Conservation (phyloP, 2,797 vertebrate species). For the Dipus sagitta region DNA sequence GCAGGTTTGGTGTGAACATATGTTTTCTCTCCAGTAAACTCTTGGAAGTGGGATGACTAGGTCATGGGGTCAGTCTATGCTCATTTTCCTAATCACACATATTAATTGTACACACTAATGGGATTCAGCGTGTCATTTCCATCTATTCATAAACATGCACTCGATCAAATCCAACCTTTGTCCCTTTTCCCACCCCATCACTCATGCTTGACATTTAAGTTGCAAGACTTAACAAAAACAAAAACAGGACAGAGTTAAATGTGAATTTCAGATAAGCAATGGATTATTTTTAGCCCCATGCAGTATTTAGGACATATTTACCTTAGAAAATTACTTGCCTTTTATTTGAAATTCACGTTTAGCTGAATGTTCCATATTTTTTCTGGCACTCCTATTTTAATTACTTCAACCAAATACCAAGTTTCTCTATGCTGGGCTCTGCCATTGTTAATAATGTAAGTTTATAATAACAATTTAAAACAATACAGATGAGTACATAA, state of each 20-base stretch:
- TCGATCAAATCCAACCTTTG: neutral
- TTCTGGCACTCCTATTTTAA: constrained; percentile 15
- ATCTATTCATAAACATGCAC: neutral
- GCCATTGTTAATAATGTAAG: neutral
- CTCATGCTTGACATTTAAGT: neutral
- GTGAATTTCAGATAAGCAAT: neutral
- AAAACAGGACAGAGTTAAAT: neutral
- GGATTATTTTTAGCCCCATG: neutral
- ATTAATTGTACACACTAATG: neutral
- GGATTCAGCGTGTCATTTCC: neutral
- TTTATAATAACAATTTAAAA: neutral
- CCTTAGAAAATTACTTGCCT: neutral
- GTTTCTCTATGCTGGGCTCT: neutral
- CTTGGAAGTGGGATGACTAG: neutral
- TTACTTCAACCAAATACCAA: constrained; percentile 14
- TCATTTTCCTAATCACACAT: neutral
- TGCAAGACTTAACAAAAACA: neutral
- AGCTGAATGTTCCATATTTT: neutral
- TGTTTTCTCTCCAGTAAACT: neutral
- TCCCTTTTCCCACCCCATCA: no score
- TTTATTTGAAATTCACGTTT: neutral
- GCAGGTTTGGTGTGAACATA: neutral
- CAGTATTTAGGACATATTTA: neutral
- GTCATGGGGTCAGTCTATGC: neutral
- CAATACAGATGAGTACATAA: neutral